Percentiles rank a stretch among this genome's conserved stretches.
phyloP scores from a whole-genome alignment of 2,888 invertebrate genomes.

The Cephus rjabovi region DNA sequence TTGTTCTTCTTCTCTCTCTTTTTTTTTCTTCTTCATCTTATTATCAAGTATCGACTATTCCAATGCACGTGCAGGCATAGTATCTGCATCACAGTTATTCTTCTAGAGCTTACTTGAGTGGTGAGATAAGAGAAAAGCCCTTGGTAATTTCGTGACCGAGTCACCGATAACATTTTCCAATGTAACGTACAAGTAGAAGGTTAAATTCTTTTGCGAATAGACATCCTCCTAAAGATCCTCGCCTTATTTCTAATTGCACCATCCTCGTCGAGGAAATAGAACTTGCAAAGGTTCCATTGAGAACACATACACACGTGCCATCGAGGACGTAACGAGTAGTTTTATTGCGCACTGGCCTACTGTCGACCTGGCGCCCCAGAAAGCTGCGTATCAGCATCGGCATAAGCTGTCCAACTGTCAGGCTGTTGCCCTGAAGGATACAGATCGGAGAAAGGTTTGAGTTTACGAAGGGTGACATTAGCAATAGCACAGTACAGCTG shows the following conservation, averaged over 20 bases:
- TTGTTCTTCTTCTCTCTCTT: conserved; percentile 7
- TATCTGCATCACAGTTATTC: conserved; percentile 59
- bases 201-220: too few relatives aligned
- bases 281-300: neutral
- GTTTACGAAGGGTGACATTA: conserved; percentile 65
- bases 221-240: too few relatives aligned
- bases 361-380: too few relatives aligned
- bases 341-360: too few relatives aligned
- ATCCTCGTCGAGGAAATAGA: too few relatives aligned
- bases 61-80: conserved; percentile 61
- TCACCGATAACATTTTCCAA: conserved; percentile 43
- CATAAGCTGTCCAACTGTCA: too few relatives aligned
- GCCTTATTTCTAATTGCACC: too few relatives aligned
- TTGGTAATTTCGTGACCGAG: conserved; percentile 54
- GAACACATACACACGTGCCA: neutral
- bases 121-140: conserved; percentile 52
- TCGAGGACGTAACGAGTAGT: too few relatives aligned
- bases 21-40: conserved; percentile 33
- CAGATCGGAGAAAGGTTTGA: conserved; percentile 38
- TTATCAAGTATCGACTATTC: conserved; percentile 41
- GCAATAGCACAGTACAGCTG: conserved; percentile 64
- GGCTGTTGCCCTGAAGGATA: too few relatives aligned
- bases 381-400: too few relatives aligned
- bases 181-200: too few relatives aligned
- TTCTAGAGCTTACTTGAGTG: conserved; percentile 47